These are phyloP conservation scores for Phrynocephalus versicolor DNA, from an alignment of 2,113 vertebrate species.

Conservation along the genomic window DNA sequence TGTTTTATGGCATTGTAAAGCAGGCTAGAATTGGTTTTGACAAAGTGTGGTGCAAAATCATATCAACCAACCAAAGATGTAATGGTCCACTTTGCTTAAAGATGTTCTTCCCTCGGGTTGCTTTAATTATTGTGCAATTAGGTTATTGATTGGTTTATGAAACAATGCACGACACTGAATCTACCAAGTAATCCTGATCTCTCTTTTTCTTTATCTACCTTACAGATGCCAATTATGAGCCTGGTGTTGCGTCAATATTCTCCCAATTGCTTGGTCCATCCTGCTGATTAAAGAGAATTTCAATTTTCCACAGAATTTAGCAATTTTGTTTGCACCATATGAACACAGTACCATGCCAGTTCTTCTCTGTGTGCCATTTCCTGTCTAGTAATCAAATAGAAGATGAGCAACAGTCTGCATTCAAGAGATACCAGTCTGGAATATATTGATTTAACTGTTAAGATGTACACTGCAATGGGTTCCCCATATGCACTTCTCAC, in stretches of 20 bases:
- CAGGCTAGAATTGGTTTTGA: not conserved
- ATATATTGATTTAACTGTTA: not conserved
- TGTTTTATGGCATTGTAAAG: not conserved
- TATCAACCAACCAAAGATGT: too few relatives aligned
- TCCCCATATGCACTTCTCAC: too few relatives aligned
- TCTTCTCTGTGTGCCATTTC: slow-evolving; percentile 12
- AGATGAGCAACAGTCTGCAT: not conserved
- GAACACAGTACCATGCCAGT: slow-evolving; percentile 18
- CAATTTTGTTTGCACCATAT: slow-evolving; percentile 6
- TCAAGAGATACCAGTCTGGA: slow-evolving; percentile 21
- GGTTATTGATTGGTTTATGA: not conserved
- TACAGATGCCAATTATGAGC: slow-evolving; percentile 21
- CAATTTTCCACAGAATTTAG: slow-evolving; percentile 42
- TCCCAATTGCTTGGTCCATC: slow-evolving; percentile 26
- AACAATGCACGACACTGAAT: not conserved
- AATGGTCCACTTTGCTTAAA: not conserved
- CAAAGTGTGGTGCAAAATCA: not conserved
- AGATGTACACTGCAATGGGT: not conserved
- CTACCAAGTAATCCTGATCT: not conserved
- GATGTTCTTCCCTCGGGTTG: not conserved
- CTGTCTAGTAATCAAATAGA: slow-evolving; percentile 16
- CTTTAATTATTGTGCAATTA: not conserved
- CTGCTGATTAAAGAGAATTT: slow-evolving; percentile 14
- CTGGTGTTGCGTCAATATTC: slow-evolving; percentile 6
- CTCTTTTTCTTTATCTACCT: not conserved